These are phyloP conservation scores for Dissostichus mawsoni DNA, from an alignment of 2,113 vertebrate genomes.

Conservation along the genomic window DNA sequence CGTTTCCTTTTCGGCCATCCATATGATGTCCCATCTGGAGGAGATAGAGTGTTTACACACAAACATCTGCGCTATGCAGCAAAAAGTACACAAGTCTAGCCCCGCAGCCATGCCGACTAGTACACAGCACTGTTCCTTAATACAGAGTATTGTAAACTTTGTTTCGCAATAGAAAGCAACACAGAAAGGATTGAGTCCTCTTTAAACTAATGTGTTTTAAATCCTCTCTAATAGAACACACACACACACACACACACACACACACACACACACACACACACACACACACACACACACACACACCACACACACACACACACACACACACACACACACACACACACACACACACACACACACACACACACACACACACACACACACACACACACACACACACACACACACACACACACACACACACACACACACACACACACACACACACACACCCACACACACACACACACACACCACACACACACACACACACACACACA, in stretches of 20 bases:
- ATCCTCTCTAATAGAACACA: slow-evolving; percentile 42
- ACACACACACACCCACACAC: no score
- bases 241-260: slow-evolving; percentile 4
- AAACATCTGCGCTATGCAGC: slow-evolving; percentile 72
- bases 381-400: slow-evolving; percentile 5
- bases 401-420: no score
- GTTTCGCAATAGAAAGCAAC: slow-evolving; percentile 21
- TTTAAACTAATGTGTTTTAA: slow-evolving; percentile 50
- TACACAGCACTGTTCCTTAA: slow-evolving; percentile 54
- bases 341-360: not conserved
- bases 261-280: slow-evolving; percentile 16
- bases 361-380: slow-evolving; percentile 19
- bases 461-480: no score
- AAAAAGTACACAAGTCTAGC: slow-evolving; percentile 57
- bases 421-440: no score
- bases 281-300: not conserved
- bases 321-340: slow-evolving; percentile 45
- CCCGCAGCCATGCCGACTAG: slow-evolving; percentile 36
- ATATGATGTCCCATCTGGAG: slow-evolving; percentile 72
- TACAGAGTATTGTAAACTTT: slow-evolving; percentile 56
- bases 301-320: slow-evolving; percentile 39
- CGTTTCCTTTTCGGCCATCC: slow-evolving; percentile 33
- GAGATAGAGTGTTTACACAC: slow-evolving; percentile 66
- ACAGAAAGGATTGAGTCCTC: not conserved
- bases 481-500: slow-evolving; percentile 6